Percentiles rank a stretch among this genome's conserved stretches.
These are phyloP conservation scores for Chrysolina americana DNA, from an alignment of 2,888 invertebrate species.

Conservation along the genomic window DNA sequence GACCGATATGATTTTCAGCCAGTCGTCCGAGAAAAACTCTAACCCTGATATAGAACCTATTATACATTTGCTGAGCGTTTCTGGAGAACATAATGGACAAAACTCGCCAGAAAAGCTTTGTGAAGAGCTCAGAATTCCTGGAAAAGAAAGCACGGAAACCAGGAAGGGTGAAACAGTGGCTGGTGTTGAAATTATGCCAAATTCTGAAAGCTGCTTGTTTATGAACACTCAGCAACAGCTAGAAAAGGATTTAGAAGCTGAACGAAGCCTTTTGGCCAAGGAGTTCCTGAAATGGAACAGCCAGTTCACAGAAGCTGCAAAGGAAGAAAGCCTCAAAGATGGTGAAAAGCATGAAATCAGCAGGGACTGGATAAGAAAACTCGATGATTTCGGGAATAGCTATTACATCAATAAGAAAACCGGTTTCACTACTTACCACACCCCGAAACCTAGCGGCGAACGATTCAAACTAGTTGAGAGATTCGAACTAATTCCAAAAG, in stretches of 20 bases:
- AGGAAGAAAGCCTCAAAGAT: neutral
- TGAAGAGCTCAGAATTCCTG: neutral
- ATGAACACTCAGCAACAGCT: conserved; percentile 32
- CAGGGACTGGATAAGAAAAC: conserved; percentile 54
- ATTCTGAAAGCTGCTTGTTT: neutral
- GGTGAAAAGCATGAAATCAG: conserved; percentile 15
- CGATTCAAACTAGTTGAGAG: conserved; percentile 69
- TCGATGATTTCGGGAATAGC: conserved; percentile 56
- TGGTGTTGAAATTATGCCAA: neutral
- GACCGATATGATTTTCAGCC: conserved; percentile 13
- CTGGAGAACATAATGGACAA: neutral
- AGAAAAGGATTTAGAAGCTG: conserved; percentile 38
- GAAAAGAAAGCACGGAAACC: neutral
- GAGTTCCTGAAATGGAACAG: conserved; percentile 19
- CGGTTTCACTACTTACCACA: conserved; percentile 45
- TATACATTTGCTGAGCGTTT: conserved; percentile 5
- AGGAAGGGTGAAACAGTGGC: neutral
- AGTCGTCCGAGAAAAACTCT: neutral
- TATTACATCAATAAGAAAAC: conserved; percentile 61
- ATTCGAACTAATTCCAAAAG: conserved; percentile 74
- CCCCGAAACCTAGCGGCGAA: conserved; percentile 51
- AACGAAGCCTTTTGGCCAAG: conserved; percentile 31
- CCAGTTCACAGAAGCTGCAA: conserved; percentile 1
- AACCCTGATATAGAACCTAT: conserved; percentile 1
- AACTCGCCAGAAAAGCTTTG: neutral